Evolutionary conservation across 1,140 invertebrate genomes (phyloP), one percentile per base, ranked within the genome.

Genomic region (Chrysomallon squamiferum): DNA sequence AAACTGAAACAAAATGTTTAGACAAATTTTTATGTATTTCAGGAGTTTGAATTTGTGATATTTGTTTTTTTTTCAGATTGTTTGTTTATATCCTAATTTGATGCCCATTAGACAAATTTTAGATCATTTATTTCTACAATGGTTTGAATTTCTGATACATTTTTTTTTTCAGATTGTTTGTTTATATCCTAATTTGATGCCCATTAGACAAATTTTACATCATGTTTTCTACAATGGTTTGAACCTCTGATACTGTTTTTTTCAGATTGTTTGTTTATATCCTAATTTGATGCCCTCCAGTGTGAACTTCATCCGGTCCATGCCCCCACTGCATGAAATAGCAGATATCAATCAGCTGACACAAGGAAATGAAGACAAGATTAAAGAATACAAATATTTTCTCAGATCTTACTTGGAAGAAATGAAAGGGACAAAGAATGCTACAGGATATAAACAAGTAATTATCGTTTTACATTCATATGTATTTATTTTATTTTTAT

Each of bases 271-370:
- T 47, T 83, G 85, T 72, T 56, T 87, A 29, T 87, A 84, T 69
- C 86, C 86, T 3, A 72, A 80, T n/a, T 66, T 87, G 5, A 62
- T 87, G 66, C 84, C 85, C 61, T 66, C 77, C 60, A 73, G 68
- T 49, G 75, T 70, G 29, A 78, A 75, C 58, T 86, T 86, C 66
- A 78, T 78, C 3, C 68, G 87, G 11, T 78, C 79, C 4, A 73
- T 84, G 29, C 87, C 87, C 20, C 83, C 85, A 6, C 73, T 88
- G 11, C 87, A 88, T 68, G 82, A 85, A 43, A 85, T 88, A 41
- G 86, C 86, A 5, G 85, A 87, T 74, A 79, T 88, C 47, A 78
- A 77, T 64, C 84, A 87, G 68, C 69, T 87, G 58, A 79, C 82
- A 52, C 75, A 76, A 35, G 81, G 78, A 27, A 74, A 87, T 65